These are phyloP conservation scores for Tanypteryx hageni DNA, from an alignment of 2,888 invertebrate genomes.

Conservation along the genomic window DNA sequence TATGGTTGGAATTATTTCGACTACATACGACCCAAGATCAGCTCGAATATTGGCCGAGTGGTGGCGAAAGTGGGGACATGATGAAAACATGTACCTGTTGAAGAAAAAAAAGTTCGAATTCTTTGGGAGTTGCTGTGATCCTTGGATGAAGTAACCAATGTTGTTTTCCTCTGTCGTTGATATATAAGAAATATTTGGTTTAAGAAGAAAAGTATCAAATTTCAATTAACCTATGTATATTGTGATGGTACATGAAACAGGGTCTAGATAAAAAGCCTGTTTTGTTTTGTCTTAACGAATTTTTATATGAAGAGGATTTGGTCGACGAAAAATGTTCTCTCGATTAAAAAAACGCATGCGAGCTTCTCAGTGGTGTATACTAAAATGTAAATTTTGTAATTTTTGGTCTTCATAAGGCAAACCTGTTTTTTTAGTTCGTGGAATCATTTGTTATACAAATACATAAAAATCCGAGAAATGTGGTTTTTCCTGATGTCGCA, in stretches of 20 bases:
- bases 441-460: conserved; percentile 31
- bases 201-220: not conserved
- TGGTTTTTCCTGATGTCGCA: conserved; percentile 6
- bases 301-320: conserved; percentile 15
- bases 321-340: conserved; percentile 8
- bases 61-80: not conserved
- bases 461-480: not conserved
- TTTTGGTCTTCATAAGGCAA: conserved; percentile 1
- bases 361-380: conserved; percentile 38
- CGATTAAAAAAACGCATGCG: conserved; percentile 25
- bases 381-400: conserved; percentile 50
- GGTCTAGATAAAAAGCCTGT: not conserved
- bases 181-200: conserved; percentile 3
- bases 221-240: conserved; percentile 41
- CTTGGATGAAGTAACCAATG: not conserved
- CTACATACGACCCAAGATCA: not conserved
- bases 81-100: not conserved
- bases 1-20: not conserved
- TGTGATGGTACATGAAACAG: conserved; percentile 56
- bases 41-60: not conserved
- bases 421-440: conserved; percentile 28
- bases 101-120: too few relatives aligned
- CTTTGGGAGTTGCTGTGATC: not conserved
- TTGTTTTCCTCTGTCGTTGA: conserved; percentile 33
- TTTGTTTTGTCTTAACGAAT: conserved; percentile 44